A percentile compares a stretch with the other conserved stretches of the same genome.
phyloP scores from a whole-genome alignment of 2,797 vertebrate species.

The Heterohyrax brucei region DNA sequence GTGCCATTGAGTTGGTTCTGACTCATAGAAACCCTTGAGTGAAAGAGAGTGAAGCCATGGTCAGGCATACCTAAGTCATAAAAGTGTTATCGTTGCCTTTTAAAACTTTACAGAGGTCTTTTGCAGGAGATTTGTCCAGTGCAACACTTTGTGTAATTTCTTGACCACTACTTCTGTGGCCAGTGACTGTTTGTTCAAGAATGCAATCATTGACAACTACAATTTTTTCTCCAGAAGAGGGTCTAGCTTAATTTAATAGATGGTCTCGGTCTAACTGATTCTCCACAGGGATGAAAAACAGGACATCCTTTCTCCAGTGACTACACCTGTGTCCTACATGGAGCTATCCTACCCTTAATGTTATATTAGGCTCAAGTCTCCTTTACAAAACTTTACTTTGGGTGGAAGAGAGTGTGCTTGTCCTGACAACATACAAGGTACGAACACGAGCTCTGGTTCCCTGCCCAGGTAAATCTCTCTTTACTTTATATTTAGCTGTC shows the following conservation, averaged over 20 bases:
- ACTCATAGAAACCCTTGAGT: too few species aligned
- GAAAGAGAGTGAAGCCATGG: too few species aligned
- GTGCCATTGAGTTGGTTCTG: too few species aligned
- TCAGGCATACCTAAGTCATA: neutral
- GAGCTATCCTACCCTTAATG: neutral
- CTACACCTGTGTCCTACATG: neutral
- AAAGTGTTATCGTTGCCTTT: neutral
- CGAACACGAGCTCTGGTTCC: neutral
- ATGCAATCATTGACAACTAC: neutral
- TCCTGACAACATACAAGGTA: neutral
- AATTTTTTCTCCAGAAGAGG: neutral
- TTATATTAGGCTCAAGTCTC: neutral
- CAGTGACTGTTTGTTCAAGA: neutral
- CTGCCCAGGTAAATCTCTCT: neutral
- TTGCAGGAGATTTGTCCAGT: neutral
- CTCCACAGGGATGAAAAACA: neutral
- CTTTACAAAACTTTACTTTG: neutral
- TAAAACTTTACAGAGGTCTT: neutral
- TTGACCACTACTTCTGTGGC: neutral
- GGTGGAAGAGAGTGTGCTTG: neutral
- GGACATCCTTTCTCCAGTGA: neutral
- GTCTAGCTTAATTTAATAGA: conserved; percentile 11
- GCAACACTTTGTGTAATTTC: neutral
- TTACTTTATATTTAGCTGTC: conserved; percentile 4
- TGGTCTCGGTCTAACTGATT: neutral